Evolutionary conservation across 1,140 invertebrate species (phyloP), one percentile per base, ranked within the genome.

Genomic region (Drosophila cardini): DNA sequence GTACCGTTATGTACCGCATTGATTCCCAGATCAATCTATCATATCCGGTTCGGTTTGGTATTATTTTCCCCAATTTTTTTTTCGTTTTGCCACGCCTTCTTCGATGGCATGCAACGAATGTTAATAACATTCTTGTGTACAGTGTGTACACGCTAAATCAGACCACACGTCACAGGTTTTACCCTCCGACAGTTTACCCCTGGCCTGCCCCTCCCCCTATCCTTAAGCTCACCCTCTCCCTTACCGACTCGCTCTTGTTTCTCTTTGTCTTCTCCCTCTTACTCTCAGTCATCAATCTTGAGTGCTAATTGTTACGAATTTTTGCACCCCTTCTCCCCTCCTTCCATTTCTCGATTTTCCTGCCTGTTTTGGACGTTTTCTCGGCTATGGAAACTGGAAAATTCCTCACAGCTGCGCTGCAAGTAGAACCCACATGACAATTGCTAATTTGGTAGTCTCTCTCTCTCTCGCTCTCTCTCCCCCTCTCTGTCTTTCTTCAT

Each of bases 291-390:
- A 76, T 86, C 76, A 72, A 79, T 83, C 76, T 73, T 70, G 72
- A 79, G 83, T 80, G 84, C 84, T 87, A 87, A 87, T 87, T 89
- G 84, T 77, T 89, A 77, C 72, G 83, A 79, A 50, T 89, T 83
- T 79, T 26, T 57, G 43, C 58, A 48, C 67, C 75, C 65, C 75
- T 9, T 1, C 18, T 2, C n/a, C 18, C 21, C 21, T 26, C 9
- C 2, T 5, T 11, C 58, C 15, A 7, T 11, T 5, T 11, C 11
- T 8, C 21, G 4, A 26, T 10, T 16, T 4, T 4, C 48, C 60
- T 72, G 40, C 13, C 60, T 55, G 60, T 3, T 38, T 60, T 8
- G 60, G 10, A 61, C 43, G 48, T 32, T 46, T 43, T 62, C 52
- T 72, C 76, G 76, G 72, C 67, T 78, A 56, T 72, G 68, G 62